Percentiles rank a stretch among this genome's conserved stretches.
phyloP scores from a whole-genome alignment of 1,140 invertebrate genomes.

The Solen grandis region DNA sequence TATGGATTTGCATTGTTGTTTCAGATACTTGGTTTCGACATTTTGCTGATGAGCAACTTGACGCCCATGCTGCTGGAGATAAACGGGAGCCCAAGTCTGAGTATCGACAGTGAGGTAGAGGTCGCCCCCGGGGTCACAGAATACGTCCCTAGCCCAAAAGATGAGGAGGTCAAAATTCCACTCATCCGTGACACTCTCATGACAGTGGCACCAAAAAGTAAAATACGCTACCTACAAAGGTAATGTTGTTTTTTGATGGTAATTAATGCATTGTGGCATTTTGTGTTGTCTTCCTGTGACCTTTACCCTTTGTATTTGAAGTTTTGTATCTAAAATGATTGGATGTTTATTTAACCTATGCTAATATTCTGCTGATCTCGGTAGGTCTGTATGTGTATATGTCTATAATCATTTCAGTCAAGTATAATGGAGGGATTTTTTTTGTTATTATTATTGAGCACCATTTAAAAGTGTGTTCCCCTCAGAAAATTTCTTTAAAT shows the following conservation, averaged over 20 bases:
- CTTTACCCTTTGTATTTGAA: not conserved
- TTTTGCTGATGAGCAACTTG: slow-evolving; percentile 80
- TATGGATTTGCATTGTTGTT: slow-evolving; percentile 10
- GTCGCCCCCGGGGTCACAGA: slow-evolving; percentile 71
- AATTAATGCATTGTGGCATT: not conserved
- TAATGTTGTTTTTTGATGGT: slow-evolving; percentile 7
- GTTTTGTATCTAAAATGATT: not conserved
- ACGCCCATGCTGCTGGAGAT: slow-evolving; percentile 82
- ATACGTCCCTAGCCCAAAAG: slow-evolving; percentile 72
- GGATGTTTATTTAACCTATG: too few relatives aligned
- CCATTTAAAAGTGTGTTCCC: too few relatives aligned
- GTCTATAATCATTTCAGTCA: too few relatives aligned
- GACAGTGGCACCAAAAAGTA: slow-evolving; percentile 71
- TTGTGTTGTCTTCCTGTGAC: not conserved
- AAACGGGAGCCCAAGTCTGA: slow-evolving; percentile 82
- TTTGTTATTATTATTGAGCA: too few relatives aligned
- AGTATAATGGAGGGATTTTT: too few relatives aligned
- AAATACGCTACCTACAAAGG: slow-evolving; percentile 59
- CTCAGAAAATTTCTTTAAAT: too few relatives aligned
- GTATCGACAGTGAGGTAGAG: slow-evolving; percentile 80
- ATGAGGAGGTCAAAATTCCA: slow-evolving; percentile 79
- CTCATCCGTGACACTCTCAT: slow-evolving; percentile 76
- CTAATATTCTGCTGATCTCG: too few relatives aligned
- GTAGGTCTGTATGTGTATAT: too few relatives aligned
- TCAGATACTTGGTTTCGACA: slow-evolving; percentile 83